Base-by-base conservation (phyloP, 1,140 invertebrate genomes). In the Polypedilum pembai region DNA sequence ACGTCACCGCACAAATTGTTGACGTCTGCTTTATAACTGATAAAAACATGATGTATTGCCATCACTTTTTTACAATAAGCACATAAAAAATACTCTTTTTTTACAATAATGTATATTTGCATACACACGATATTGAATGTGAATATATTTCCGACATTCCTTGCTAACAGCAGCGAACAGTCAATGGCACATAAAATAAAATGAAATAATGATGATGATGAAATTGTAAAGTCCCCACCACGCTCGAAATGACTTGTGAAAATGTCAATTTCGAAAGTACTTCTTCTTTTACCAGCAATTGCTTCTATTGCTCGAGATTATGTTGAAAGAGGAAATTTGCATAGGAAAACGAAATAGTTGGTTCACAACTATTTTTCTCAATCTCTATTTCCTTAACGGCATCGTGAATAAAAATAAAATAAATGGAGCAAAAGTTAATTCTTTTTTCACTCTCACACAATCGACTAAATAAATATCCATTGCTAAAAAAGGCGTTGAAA, bases 141-240 rank as follows among this genome's bases (percentile, higher is more conserved):
- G 72, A 40, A 73, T 73, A 69, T 69, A 73, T 73, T 73, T 73
- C 72, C 21, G n/a, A 73, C 45, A 56, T 12, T 56, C n/a, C 12
- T 56, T 56, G 45, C 45, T 56, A 56, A 12, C 45, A 56, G 45
- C 12, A 56, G 12, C 12, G 12, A 56, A 15, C n/a, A 56, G 45
- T 56, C 12, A 56, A 56, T 56, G 45, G 45, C 12, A 56, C 45
- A 56, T 56, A 56, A 56, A 56, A 33, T 33, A 33, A 33, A 33
- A 33, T 33, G 24, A 33, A 56, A 56, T 56, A 56, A 56, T n/a
- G n/a, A 56, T 56, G n/a, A 56, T 56, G 45, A 56, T 56, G 45
- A 56, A 56, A 56, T 56, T n/a, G 12, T 56, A 56, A 33, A 33
- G 24, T 33, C 24, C 5, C 24, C 24, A 56, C 45, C 45, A 12